Base-by-base conservation (phyloP, 1,140 invertebrate species). In the Vanessa atalanta region DNA sequence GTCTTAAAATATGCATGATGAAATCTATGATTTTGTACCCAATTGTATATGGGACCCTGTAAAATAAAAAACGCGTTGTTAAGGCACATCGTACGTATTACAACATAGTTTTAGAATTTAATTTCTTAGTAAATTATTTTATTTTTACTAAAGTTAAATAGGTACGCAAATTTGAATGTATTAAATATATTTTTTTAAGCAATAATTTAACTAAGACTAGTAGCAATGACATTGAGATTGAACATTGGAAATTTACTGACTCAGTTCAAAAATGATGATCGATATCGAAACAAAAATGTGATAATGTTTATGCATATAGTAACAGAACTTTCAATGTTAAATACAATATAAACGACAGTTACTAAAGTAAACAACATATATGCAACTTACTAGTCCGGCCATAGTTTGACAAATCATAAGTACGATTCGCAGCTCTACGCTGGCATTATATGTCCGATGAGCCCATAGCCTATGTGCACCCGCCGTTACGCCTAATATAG, bases 391-490 rank as follows among this genome's bases (percentile, higher is more conserved):
- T 93, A 98, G 96, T 77, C 97, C 96, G 14, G 96, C 95, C 61
- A 98, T 89, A 0, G 96, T 97, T 79, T 99, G 96, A 73, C 95
- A 95, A 1, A 97, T 51, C 88, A 97, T 96, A 0, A 99, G 93
- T 53, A 97, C 92, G n/a, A 97, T 86, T 78, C 95, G 94, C 1
- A 98, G 82, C 3, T 95, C 93, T 0, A 93, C 93, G 61, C 87
- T 94, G 1, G 98, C 98, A 81, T 95, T 95, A 88, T 97, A 99
- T 0, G 96, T 94, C 50, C 94, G 88, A 90, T 99, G 98, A 0
- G 97, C 95, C 98, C 98, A 99, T 16, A 99, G 89, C 76, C 98
- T 94, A 87, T 99, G 98, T 1, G 97, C 96, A 2, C 98, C 98
- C 50, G 96, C 95, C 1, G 98, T 99, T 4, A 97, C 93, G 8